Evolutionary conservation across 1,140 invertebrate species (phyloP), one percentile per base, ranked within the genome.

Genomic region (Cataglyphis hispanica): DNA sequence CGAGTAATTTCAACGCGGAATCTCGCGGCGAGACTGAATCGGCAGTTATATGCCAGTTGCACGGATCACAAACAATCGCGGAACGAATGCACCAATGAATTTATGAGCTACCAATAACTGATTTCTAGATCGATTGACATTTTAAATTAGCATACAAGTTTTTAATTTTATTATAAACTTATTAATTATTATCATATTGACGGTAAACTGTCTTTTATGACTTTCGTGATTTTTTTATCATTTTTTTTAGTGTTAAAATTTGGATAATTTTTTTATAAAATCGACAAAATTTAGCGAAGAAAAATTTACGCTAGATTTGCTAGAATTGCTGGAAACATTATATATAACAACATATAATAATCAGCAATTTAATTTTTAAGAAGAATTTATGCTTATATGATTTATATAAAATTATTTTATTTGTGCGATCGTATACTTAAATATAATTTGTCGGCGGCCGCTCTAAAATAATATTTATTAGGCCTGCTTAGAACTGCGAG

Each of bases 401-500:
- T 19, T 11, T 50, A 25, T 81, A 37, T 60, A 66, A 72, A 43
- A 81, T 81, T 66, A 19, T 37, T 25, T 81, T 58, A 72, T 16
- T 70, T 27, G 31, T 31, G 1, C 4, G 66, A 25, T 58, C 25
- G 37, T 81, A n/a, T n/a, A 56, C 34, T 72, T 58, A 72, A n/a
- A 11, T 43, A 81, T 70, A 81, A 72, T 25, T 81, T 37, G 37
- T 34, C 19, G 25, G 50, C 50, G 16, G 10, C 34, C 64, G 16
- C 19, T 80, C 50, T 58, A 67, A 31, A 81, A 70, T 81, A 81
- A 81, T 81, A 81, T 81, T 72, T 81, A 81, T 81, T 81, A 81
- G 72, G 37, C 66, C 19, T 70, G 66, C 66, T 72, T 50, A 67
- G 64, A 72, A 50, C 22, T 70, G 58, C 37, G 66, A 70, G 25